phyloP scores from a whole-genome alignment of 2,113 vertebrate genomes.

The Syngnathoides biaculeatus region DNA sequence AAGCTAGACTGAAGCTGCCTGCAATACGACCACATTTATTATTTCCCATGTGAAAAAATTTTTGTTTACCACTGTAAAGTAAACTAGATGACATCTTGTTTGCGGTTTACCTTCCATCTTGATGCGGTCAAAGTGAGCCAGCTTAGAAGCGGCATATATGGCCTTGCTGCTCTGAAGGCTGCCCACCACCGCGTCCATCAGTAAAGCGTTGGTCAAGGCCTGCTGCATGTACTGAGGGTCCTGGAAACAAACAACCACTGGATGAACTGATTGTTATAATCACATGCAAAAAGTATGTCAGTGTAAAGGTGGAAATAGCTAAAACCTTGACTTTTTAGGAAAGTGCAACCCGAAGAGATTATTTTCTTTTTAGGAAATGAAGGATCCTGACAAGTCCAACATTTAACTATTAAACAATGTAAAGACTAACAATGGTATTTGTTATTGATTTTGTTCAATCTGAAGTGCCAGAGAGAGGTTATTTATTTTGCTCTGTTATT shows the following conservation, averaged over 20 bases:
- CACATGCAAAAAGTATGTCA: neutral
- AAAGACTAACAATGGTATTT: too few species aligned
- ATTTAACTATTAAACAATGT: neutral
- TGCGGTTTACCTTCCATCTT: conserved; percentile 76
- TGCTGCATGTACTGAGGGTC: conserved; percentile 95
- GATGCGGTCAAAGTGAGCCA: conserved; percentile 90
- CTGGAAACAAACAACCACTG: conserved; percentile 52
- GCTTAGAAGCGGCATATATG: conserved; percentile 87
- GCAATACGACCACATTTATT: neutral
- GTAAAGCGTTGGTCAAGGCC: conserved; percentile 87
- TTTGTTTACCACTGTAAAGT: neutral
- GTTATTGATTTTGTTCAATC: too few species aligned
- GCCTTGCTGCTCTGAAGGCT: conserved; percentile 84
- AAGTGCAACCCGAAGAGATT: too few species aligned
- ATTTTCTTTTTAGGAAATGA: too few species aligned
- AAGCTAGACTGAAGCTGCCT: neutral
- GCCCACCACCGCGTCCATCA: conserved; percentile 95
- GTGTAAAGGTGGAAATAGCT: neutral
- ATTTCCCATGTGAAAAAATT: neutral
- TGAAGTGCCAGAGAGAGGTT: too few species aligned
- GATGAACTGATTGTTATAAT: neutral
- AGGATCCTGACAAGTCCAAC: too few species aligned
- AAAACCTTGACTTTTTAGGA: neutral
- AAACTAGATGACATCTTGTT: neutral
- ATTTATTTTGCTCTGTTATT: too few species aligned